phyloP scores from a whole-genome alignment of 1,140 invertebrate species.

The Procambarus virginalis region DNA sequence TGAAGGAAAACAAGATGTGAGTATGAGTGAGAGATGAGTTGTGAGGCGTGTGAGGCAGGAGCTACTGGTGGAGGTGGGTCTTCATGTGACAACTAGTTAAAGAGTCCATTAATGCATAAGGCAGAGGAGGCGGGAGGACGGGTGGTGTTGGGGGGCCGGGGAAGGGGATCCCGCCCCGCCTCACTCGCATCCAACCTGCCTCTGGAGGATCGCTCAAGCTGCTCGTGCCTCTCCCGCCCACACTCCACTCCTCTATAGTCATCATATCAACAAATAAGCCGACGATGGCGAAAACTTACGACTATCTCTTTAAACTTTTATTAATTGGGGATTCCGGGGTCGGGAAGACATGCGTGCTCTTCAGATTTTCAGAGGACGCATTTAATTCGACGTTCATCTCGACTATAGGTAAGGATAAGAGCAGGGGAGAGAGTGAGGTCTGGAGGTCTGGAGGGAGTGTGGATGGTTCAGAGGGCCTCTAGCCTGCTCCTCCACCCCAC shows the following conservation, averaged over 20 bases:
- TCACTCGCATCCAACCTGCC: not conserved
- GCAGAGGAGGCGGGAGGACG: not conserved
- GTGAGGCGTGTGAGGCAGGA: too few species aligned
- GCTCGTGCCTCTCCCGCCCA: not conserved
- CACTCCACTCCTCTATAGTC: constrained; percentile 9
- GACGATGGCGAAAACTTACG: constrained; percentile 87
- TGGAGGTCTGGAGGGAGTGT: constrained; percentile 14
- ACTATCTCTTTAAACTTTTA: constrained; percentile 97
- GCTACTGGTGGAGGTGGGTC: too few species aligned
- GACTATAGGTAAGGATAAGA: constrained; percentile 93
- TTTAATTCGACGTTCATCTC: constrained; percentile 99
- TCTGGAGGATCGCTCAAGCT: not conserved
- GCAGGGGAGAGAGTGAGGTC: not conserved
- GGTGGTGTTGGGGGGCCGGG: not conserved
- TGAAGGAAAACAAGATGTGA: too few species aligned
- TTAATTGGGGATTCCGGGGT: constrained; percentile 98
- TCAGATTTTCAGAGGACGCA: constrained; percentile 98
- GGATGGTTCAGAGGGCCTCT: too few species aligned
- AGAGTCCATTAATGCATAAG: not conserved
- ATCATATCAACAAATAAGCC: constrained; percentile 66
- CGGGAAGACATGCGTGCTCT: constrained; percentile 98
- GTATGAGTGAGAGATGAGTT: too few species aligned
- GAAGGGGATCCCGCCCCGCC: not conserved
- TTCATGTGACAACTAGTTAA: not conserved
- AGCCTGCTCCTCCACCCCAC: too few species aligned